phyloP scores from a whole-genome alignment of 2,113 vertebrate genomes.

The Sminthopsis crassicaudata region DNA sequence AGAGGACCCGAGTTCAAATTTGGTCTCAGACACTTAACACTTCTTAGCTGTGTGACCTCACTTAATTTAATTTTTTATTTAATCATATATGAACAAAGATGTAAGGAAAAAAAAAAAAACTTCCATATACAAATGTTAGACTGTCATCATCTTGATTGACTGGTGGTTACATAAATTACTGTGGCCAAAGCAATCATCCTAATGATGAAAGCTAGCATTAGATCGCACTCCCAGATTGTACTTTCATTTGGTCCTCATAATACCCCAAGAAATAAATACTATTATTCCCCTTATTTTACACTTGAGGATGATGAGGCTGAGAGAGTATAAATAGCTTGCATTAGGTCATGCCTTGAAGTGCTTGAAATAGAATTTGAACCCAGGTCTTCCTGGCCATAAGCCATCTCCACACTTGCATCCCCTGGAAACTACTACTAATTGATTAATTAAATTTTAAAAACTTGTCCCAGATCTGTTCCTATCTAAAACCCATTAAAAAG shows the following conservation, averaged over 20 bases:
- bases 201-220: neutral
- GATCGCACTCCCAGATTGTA: too few species aligned
- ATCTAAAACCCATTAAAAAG: neutral
- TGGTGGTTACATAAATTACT: neutral
- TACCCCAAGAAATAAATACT: fast-evolving
- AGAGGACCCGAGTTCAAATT: too few species aligned
- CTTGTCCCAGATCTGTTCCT: neutral
- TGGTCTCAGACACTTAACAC: too few species aligned
- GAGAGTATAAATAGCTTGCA: neutral
- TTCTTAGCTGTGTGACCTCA: too few species aligned
- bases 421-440: neutral
- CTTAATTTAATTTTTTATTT: neutral
- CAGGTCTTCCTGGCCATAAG: neutral
- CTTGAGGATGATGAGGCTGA: neutral
- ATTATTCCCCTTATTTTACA: neutral
- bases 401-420: fast-evolving
- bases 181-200: neutral
- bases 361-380: neutral
- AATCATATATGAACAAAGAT: neutral
- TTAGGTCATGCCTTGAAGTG: neutral
- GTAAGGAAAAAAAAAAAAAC: neutral
- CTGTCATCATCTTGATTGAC: neutral
- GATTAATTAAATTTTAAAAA: neutral
- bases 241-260: neutral
- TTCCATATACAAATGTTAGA: neutral